Conservation (phyloP, 2,888 invertebrate species). For the Prenolepis imparis region DNA sequence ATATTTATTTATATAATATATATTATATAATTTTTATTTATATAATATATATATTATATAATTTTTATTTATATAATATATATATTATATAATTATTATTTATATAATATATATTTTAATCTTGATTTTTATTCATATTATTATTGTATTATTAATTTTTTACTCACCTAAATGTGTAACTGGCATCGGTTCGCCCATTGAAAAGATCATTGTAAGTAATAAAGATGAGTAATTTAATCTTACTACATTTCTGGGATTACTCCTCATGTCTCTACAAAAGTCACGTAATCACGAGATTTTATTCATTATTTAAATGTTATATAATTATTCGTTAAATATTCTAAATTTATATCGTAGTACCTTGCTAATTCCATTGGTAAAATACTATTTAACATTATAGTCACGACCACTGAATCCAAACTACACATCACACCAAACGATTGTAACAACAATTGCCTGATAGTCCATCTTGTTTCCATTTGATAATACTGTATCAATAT, state of each 20-base stretch:
- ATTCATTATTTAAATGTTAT: slow-evolving; percentile 1
- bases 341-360: slow-evolving; percentile 83
- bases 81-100: no score
- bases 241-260: slow-evolving; percentile 92
- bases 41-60: no score
- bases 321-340: not conserved
- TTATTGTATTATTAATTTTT: slow-evolving; percentile 37
- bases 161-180: slow-evolving; percentile 94
- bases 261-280: slow-evolving; percentile 90
- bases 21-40: no score
- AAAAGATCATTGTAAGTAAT: slow-evolving; percentile 95
- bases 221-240: slow-evolving; percentile 94
- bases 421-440: slow-evolving; percentile 96
- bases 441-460: slow-evolving; percentile 93
- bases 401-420: slow-evolving; percentile 93
- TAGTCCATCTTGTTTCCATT: slow-evolving; percentile 96
- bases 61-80: no score
- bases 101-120: slow-evolving; percentile 10
- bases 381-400: slow-evolving; percentile 94
- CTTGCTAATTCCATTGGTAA: slow-evolving; percentile 96
- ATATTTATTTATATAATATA: no score
- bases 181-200: slow-evolving; percentile 96
- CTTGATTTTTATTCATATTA: slow-evolving; percentile 10
- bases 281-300: slow-evolving; percentile 37
- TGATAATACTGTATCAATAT: slow-evolving; percentile 97